These are phyloP conservation scores for Stichopus horrens DNA, from an alignment of 53 echinoderm and acorn worm genomes.

Conservation along the genomic window DNA sequence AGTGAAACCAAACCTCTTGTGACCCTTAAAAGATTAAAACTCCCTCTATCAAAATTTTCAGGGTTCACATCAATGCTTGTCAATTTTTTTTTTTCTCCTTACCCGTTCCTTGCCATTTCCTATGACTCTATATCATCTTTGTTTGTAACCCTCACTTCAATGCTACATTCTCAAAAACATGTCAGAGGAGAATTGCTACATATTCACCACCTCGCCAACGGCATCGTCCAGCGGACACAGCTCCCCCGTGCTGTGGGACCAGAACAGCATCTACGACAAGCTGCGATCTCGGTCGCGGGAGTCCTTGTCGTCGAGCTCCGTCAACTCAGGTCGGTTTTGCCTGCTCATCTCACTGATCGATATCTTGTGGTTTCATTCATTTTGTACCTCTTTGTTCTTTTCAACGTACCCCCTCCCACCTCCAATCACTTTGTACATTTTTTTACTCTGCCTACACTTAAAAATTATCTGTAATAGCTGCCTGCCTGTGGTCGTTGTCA, in stretches of 20 bases:
- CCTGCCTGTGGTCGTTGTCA: too few species aligned
- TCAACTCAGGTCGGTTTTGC: slow-evolving; percentile 82
- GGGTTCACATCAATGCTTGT: too few species aligned
- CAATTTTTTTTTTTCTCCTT: neutral
- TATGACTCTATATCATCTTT: neutral
- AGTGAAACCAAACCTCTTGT: too few species aligned
- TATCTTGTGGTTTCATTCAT: too few species aligned
- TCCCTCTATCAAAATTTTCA: too few species aligned
- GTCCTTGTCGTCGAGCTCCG: slow-evolving; percentile 71
- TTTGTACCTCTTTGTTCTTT: too few species aligned
- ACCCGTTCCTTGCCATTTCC: too few species aligned
- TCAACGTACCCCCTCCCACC: too few species aligned
- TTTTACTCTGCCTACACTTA: too few species aligned
- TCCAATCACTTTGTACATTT: too few species aligned
- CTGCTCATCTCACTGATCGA: neutral
- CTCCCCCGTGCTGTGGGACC: slow-evolving; percentile 90
- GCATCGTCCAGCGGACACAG: slow-evolving; percentile 87
- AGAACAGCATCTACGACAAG: slow-evolving; percentile 93
- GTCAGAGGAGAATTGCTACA: slow-evolving; percentile 95
- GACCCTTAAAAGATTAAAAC: too few species aligned
- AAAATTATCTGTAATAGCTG: too few species aligned
- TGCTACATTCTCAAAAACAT: neutral
- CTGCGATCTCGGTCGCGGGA: slow-evolving; percentile 77
- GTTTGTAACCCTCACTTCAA: slow-evolving; percentile 10
- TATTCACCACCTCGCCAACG: slow-evolving; percentile 80